Evolutionary conservation across 2,113 vertebrate genomes (phyloP).

Genomic region (Bostrychus sinensis): DNA sequence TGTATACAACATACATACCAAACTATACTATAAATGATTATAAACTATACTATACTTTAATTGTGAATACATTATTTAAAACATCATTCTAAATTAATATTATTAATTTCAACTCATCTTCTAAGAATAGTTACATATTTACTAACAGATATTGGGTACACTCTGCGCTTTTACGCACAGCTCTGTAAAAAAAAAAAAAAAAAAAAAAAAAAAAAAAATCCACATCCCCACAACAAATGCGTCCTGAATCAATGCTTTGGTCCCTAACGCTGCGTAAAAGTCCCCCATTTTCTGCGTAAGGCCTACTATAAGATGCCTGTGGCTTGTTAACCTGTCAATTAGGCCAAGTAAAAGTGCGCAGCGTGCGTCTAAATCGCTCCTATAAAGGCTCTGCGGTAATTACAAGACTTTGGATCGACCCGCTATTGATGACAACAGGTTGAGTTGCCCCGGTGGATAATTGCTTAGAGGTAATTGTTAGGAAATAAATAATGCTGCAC

Average conservation of each 20-base stretch:
- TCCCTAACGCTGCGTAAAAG: slow-evolving; percentile 18
- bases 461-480: slow-evolving; percentile 68
- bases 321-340: slow-evolving; percentile 72
- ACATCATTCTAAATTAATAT: too few species aligned
- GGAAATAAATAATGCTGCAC: slow-evolving; percentile 53
- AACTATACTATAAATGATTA: too few species aligned
- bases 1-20: too few species aligned
- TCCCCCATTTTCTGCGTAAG: slow-evolving; percentile 14
- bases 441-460: slow-evolving; percentile 49
- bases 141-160: neutral
- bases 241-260: slow-evolving; percentile 8
- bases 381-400: slow-evolving; percentile 57
- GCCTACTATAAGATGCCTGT: slow-evolving; percentile 36
- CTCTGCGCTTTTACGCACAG: slow-evolving; percentile 2
- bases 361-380: slow-evolving; percentile 51
- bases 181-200: neutral
- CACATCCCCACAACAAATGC: slow-evolving; percentile 10
- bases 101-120: too few species aligned
- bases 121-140: too few species aligned
- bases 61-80: too few species aligned
- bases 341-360: slow-evolving; percentile 56
- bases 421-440: slow-evolving; percentile 68
- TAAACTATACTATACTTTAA: too few species aligned
- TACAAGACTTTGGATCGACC: slow-evolving; percentile 61
- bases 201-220: neutral